Conservation (phyloP, 2,888 invertebrate genomes). For the Caenorhabditis sp. region DNA sequence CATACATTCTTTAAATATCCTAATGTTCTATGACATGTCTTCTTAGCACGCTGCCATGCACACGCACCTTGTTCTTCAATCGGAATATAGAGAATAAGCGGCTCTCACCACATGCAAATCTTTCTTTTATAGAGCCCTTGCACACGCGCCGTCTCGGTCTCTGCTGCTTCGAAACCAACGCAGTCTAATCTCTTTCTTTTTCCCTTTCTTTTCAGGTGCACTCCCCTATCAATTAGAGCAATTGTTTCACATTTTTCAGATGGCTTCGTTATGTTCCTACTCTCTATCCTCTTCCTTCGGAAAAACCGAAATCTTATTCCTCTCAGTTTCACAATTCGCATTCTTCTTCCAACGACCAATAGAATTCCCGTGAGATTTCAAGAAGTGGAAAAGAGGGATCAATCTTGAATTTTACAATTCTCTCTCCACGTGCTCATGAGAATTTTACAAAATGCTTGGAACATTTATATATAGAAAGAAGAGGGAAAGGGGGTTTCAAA, state of each 20-base stretch:
- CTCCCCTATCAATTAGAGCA: not conserved
- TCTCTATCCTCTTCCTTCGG: no score
- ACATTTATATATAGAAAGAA: not conserved
- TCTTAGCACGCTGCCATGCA: not conserved
- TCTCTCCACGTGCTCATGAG: slow-evolving; percentile 28
- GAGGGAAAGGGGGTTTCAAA: not conserved
- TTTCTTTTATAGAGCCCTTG: slow-evolving; percentile 2
- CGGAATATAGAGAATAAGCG: slow-evolving; percentile 42
- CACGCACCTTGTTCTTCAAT: slow-evolving; percentile 21
- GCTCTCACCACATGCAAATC: slow-evolving; percentile 37
- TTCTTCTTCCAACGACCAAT: not conserved
- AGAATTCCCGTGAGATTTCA: slow-evolving; percentile 42
- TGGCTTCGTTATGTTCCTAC: no score
- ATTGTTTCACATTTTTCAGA: not conserved
- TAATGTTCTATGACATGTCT: slow-evolving; percentile 23
- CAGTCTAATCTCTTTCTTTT: slow-evolving; percentile 15
- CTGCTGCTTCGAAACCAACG: slow-evolving; percentile 13
- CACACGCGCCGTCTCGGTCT: not conserved
- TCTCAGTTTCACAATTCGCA: slow-evolving; percentile 1
- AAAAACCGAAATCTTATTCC: slow-evolving; percentile 15
- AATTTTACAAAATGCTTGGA: slow-evolving; percentile 32
- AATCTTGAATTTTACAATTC: slow-evolving; percentile 55
- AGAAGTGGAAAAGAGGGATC: slow-evolving; percentile 57
- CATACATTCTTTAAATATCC: slow-evolving; percentile 38
- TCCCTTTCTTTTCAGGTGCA: not conserved